Conservation (phyloP, 2,888 invertebrate species). For the Colletes collaris region DNA sequence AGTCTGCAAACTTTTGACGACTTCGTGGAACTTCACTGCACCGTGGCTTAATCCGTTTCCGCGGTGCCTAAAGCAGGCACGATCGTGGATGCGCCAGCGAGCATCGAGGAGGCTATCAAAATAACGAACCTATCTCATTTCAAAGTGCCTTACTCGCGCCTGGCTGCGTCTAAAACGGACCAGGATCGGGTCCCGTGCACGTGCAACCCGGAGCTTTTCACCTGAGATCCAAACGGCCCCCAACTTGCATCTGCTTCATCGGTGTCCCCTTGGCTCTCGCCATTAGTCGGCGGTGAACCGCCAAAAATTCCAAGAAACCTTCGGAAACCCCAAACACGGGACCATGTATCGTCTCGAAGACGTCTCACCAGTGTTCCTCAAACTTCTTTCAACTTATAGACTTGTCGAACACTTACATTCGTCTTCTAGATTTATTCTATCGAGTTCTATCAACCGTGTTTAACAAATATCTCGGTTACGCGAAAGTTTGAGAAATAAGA, state of each 20-base stretch:
- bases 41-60: constrained; percentile 51
- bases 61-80: constrained; percentile 25
- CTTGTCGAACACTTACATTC: too few relatives aligned
- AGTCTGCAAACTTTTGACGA: constrained; percentile 46
- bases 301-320: constrained; percentile 67
- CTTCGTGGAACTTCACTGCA: constrained; percentile 38
- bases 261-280: constrained; percentile 58
- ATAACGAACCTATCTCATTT: constrained; percentile 79
- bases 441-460: too few relatives aligned
- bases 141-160: constrained; percentile 76
- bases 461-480: too few relatives aligned
- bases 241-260: constrained; percentile 72
- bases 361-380: not conserved
- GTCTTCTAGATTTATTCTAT: too few relatives aligned
- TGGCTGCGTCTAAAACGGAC: constrained; percentile 75
- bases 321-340: constrained; percentile 10
- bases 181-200: constrained; percentile 47
- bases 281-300: constrained; percentile 68
- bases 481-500: too few relatives aligned
- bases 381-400: too few relatives aligned
- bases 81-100: constrained; percentile 36
- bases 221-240: constrained; percentile 59
- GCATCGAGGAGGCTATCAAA: constrained; percentile 76
- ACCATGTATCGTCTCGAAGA: constrained; percentile 3
- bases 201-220: constrained; percentile 59